Evolutionary conservation across 2,797 vertebrate genomes (phyloP).

Genomic region (Gymnothorax javanicus): DNA sequence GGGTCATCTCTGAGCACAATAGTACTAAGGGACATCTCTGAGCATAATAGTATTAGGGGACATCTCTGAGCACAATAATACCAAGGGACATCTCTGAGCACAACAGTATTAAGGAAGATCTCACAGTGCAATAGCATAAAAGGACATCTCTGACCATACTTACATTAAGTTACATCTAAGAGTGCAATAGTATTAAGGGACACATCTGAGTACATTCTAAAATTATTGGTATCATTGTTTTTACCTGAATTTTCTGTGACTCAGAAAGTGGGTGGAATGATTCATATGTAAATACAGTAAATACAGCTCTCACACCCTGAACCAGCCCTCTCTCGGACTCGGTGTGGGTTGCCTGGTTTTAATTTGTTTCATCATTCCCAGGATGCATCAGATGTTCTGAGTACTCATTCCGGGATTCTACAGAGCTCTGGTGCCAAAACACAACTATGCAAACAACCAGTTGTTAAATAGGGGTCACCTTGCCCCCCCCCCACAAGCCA

Average conservation of each 20-base stretch:
- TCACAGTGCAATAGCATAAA: no score
- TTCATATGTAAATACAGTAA: neutral
- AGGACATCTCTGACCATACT: no score
- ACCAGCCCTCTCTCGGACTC: neutral
- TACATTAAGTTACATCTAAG: no score
- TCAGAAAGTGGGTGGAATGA: neutral
- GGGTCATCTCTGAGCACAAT: no score
- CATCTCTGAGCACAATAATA: no score
- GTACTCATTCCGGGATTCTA: neutral
- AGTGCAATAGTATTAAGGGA: no score
- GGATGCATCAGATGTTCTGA: neutral
- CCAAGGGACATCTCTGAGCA: no score
- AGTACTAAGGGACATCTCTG: no score
- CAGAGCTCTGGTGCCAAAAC: neutral
- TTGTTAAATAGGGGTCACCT: neutral
- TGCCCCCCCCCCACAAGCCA: neutral
- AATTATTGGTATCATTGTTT: neutral
- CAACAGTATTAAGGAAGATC: no score
- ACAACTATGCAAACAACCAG: neutral
- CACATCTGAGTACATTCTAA: neutral
- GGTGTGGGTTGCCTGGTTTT: neutral
- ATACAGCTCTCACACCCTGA: neutral
- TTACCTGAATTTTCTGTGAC: neutral
- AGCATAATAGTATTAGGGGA: no score
- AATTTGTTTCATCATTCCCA: neutral